Percentiles rank a stretch among this genome's conserved stretches.
These are phyloP conservation scores for Drosophila yooni DNA, from an alignment of 2,888 invertebrate species.

Conservation along the genomic window DNA sequence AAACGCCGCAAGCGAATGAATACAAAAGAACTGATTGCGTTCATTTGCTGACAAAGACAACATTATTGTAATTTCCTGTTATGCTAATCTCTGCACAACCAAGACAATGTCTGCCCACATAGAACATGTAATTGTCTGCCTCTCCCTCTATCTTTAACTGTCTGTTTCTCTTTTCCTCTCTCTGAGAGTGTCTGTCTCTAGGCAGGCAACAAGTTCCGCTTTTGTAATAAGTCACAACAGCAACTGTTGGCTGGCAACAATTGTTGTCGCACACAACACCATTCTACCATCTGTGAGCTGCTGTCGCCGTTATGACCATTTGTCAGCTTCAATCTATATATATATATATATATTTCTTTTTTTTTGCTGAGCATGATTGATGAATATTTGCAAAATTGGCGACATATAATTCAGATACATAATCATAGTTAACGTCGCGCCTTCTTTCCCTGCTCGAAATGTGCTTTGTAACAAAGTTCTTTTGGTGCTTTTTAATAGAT, in stretches of 20 bases:
- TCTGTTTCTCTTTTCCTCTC: neutral
- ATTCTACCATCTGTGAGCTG: constrained; percentile 41
- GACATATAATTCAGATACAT: constrained; percentile 59
- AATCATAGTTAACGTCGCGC: neutral
- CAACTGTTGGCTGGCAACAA: constrained; percentile 34
- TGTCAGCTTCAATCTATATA: constrained; percentile 58
- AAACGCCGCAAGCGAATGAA: neutral
- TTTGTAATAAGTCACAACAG: constrained; percentile 53
- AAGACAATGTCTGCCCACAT: constrained; percentile 48
- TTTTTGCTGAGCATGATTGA: constrained; percentile 65
- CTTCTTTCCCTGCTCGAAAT: neutral
- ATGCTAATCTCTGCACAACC: constrained; percentile 47
- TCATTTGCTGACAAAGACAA: constrained; percentile 5
- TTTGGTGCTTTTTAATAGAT: constrained; percentile 54
- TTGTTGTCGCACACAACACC: constrained; percentile 40
- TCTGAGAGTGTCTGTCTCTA: constrained; percentile 12
- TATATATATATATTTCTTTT: constrained; percentile 13
- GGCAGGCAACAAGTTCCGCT: constrained; percentile 55
- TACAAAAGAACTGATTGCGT: constrained; percentile 18
- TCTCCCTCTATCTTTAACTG: neutral
- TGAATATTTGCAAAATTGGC: constrained; percentile 66
- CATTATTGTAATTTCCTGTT: constrained; percentile 56
- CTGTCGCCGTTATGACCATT: constrained; percentile 71
- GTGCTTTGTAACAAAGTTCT: constrained; percentile 27
- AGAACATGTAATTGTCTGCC: constrained; percentile 23